Evolutionary conservation across 2,888 invertebrate genomes (phyloP), one percentile per base, ranked within the genome.

Genomic region (Mongoloraphidia duomilia): DNA sequence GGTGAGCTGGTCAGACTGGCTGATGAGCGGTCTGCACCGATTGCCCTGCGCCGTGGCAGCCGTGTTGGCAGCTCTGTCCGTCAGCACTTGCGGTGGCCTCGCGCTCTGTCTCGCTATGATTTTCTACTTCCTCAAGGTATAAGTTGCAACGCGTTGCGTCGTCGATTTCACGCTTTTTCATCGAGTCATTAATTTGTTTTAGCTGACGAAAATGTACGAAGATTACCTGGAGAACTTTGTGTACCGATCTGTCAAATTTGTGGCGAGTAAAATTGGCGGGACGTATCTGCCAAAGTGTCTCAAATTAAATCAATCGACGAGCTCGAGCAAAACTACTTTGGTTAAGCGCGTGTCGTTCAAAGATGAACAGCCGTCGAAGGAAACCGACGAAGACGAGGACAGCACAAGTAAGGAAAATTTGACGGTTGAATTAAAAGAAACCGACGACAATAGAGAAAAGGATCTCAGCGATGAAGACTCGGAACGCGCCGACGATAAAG

Each of bases 151-250:
- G 51, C 33, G 10, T 26, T 10, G n/a, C 11, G 12, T 17, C 4
- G 12, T 13, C 13, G 41, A 38, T 49, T 8, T 40, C 41, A 45
- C 34, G 47, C 33, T 44, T 65, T 9, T 57, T 65, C 46, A 59
- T 63, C 36, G 12, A 56, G 63, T 39, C 60, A 62, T 49, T 51
- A 64, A 34, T 61, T 63, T 54, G 56, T 59, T 75, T 34, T 67
- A 84, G 79, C 63, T 88, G 11, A 82, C 81, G 6, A 80, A 77
- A 67, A 79, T 82, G 75, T 84, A 82, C 44, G 84, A 86, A 66
- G 82, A 84, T 59, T 82, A 80, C 60, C 66, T 85, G 44, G 83
- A 85, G 64, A 78, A 79, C 58, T 68, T 77, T 51, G 63, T 76
- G 9, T 72, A 76, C 58, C 63, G 68, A 2, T 67, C 70, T 33